Conservation (phyloP, 2,113 vertebrate species). For the Chiloscyllium plagiosum region DNA sequence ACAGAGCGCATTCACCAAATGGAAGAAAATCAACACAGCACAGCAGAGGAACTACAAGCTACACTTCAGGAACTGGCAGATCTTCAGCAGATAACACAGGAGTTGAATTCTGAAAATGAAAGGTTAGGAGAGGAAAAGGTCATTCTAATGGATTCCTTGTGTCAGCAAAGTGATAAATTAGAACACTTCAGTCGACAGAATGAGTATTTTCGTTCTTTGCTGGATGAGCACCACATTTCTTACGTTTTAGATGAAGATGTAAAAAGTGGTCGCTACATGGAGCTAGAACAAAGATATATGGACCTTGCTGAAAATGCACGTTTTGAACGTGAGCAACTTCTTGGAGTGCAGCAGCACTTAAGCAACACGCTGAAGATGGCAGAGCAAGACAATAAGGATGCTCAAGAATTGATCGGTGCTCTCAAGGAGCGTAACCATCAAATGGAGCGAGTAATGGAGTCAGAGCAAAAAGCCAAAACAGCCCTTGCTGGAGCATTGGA, state of each 20-base stretch:
- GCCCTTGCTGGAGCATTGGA: constrained; percentile 69
- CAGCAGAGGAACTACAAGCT: constrained; percentile 87
- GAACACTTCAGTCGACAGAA: constrained; percentile 83
- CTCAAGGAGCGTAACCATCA: constrained; percentile 88
- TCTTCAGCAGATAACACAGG: constrained; percentile 87
- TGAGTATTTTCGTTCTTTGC: constrained; percentile 76
- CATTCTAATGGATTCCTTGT: constrained; percentile 89
- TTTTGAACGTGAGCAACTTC: constrained; percentile 85
- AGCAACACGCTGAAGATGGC: constrained; percentile 94
- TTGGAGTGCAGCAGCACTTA: constrained; percentile 89
- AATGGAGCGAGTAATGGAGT: constrained; percentile 82
- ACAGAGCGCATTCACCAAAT: constrained; percentile 92
- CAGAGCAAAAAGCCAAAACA: constrained; percentile 72
- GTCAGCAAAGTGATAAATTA: constrained; percentile 86
- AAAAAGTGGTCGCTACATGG: constrained; percentile 86
- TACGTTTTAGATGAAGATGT: constrained; percentile 81
- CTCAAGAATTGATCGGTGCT: constrained; percentile 80
- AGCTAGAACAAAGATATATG: constrained; percentile 84
- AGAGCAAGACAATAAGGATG: constrained; percentile 89
- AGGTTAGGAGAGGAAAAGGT: constrained; percentile 86
- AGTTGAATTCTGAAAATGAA: constrained; percentile 88
- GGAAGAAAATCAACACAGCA: constrained; percentile 95
- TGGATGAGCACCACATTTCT: constrained; percentile 79
- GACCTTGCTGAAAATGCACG: constrained; percentile 82
- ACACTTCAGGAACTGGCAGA: constrained; percentile 86